phyloP scores from a whole-genome alignment of 1,140 invertebrate genomes.

The Paralvinella palmiformis region DNA sequence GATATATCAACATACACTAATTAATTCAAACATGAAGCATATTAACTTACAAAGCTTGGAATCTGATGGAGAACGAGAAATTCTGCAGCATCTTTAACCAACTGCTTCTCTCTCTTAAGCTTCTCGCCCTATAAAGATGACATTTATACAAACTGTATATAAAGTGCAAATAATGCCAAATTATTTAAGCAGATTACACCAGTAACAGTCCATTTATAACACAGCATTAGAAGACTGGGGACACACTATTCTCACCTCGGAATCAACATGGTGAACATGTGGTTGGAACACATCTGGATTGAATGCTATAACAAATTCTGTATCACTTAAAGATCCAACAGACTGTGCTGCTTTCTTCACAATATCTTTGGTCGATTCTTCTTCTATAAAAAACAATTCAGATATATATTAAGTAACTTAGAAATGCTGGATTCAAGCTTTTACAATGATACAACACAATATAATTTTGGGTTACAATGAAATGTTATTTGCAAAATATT shows the following conservation, averaged over 20 bases:
- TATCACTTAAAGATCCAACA: slow-evolving; percentile 79
- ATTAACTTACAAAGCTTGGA: slow-evolving; percentile 79
- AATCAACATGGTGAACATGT: slow-evolving; percentile 77
- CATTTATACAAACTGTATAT: background rate
- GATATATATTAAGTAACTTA: background rate
- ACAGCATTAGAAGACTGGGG: too few species aligned
- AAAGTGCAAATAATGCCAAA: too few species aligned
- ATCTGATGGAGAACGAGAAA: slow-evolving; percentile 90
- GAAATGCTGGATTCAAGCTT: background rate
- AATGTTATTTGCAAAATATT: too few species aligned
- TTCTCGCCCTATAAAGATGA: slow-evolving; percentile 53
- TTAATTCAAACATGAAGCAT: slow-evolving; percentile 1
- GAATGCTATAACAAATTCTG: slow-evolving; percentile 92
- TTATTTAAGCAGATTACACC: too few species aligned
- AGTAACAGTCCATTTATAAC: too few species aligned
- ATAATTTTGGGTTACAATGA: too few species aligned
- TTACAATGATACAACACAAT: background rate
- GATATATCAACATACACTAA: too few species aligned
- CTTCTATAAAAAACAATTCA: slow-evolving; percentile 54
- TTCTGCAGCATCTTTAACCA: slow-evolving; percentile 90
- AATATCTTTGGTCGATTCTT: slow-evolving; percentile 81
- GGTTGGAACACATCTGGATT: slow-evolving; percentile 97
- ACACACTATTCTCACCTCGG: slow-evolving; percentile 51
- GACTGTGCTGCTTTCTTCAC: slow-evolving; percentile 79
- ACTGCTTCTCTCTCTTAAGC: slow-evolving; percentile 74